Base-by-base conservation (phyloP, 2,888 invertebrate genomes). In the Galerucella calmariensis region DNA sequence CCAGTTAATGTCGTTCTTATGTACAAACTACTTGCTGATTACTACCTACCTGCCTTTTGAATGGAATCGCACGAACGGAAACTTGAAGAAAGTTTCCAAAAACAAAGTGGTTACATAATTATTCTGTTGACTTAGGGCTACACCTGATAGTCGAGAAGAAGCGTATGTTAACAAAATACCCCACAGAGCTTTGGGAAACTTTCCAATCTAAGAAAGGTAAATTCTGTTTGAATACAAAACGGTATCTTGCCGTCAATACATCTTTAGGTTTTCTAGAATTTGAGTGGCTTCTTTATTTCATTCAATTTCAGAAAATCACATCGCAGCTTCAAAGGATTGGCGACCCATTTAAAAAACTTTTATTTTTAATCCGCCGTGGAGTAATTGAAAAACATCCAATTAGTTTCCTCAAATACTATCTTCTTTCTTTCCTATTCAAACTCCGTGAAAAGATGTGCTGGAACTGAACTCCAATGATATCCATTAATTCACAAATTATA, bases 71-170 rank as follows among this genome's bases (percentile, higher is more conserved):
- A 56, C 20, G 20, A 56, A 56, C 16, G 9, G 16, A 53, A 56
- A 56, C 10, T 56, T 10, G 9, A 20, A n/a, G 20, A 16, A 56
- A 56, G 56, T 56, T 56, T 56, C 56, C 20, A 20, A 56, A 9
- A 56, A 56, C 16, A 56, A 56, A 56, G 56, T 56, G 6, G 16
- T 16, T 56, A 56, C 56, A 56, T 20, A 56, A 56, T 56, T 16
- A 56, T 56, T 20, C 16, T 56, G 56, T 56, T 56, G 56, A 56
- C 56, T 56, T 56, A 16, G 56, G 56, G 56, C 56, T 20, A 56
- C 16, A 56, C 20, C 56, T 56, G 20, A 56, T 56, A 56, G 16
- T 56, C 20, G 16, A 56, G 10, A 20, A 20, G 8, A 62, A 8
- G 41, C 41, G n/a, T 62, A 62, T 14, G 41, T 62, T 62, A 14